Conservation (phyloP, 2,113 vertebrate species). For the Hiodon tergisus region DNA sequence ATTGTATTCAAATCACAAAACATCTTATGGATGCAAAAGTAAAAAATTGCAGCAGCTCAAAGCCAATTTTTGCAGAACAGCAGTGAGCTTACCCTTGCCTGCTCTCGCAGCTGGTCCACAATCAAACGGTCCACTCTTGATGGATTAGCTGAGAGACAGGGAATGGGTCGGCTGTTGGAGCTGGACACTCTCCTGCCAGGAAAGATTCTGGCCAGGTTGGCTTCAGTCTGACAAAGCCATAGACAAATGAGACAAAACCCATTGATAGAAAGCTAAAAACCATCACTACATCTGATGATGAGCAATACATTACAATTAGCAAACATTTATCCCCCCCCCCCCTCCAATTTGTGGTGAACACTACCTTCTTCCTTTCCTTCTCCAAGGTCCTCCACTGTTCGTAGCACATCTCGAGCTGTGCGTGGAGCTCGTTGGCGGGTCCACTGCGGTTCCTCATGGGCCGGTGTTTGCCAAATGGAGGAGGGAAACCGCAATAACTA, state of each 20-base stretch:
- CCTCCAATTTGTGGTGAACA: neutral
- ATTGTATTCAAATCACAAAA: too few relatives aligned
- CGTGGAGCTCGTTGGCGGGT: conserved; percentile 48
- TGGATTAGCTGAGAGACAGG: conserved; percentile 68
- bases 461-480: conserved; percentile 26
- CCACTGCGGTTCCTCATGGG: conserved; percentile 47
- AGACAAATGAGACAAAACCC: neutral
- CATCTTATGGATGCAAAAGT: neutral
- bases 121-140: conserved; percentile 75
- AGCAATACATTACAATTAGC: too few relatives aligned
- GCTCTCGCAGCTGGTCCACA: conserved; percentile 75
- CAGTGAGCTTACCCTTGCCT: conserved; percentile 64
- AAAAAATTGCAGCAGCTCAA: neutral
- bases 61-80: neutral
- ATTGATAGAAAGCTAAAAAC: neutral
- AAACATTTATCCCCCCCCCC: neutral
- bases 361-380: conserved; percentile 61
- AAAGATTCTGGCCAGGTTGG: conserved; percentile 67
- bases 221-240: conserved; percentile 62
- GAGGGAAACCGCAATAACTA: conserved; percentile 41
- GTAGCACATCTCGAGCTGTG: conserved; percentile 50
- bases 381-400: conserved; percentile 60
- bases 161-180: conserved; percentile 66
- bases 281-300: neutral
- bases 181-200: conserved; percentile 70